Conservation (phyloP, 1,140 invertebrate species). For the Triops cancriformis region DNA sequence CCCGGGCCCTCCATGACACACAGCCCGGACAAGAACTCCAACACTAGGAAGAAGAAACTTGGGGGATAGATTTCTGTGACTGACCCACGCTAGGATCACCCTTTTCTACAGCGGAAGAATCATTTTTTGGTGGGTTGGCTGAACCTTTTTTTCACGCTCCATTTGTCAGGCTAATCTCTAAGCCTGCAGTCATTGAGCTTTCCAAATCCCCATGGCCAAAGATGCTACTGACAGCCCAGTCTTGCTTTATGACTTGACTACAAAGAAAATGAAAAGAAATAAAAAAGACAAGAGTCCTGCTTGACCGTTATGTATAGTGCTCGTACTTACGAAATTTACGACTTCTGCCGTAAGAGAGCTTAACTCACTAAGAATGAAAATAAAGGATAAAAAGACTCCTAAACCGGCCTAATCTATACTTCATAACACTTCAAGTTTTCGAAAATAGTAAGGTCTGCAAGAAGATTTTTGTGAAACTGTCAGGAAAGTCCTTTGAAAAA, state of each 20-base stretch:
- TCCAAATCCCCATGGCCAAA: neutral
- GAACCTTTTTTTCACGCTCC: neutral
- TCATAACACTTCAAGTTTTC: too few species aligned
- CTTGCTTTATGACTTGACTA: neutral
- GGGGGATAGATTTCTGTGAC: neutral
- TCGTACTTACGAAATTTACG: neutral
- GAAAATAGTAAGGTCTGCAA: too few species aligned
- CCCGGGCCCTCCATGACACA: constrained; percentile 2
- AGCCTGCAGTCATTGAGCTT: constrained; percentile 2
- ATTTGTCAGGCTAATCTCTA: constrained; percentile 10
- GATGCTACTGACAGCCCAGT: neutral
- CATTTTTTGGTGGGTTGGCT: neutral
- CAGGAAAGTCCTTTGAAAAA: too few species aligned
- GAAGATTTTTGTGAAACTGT: too few species aligned
- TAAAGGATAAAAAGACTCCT: neutral
- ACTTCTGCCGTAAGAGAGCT: neutral
- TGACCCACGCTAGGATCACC: neutral
- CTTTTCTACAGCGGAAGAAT: neutral
- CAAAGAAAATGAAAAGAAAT: neutral
- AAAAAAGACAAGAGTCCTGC: neutral
- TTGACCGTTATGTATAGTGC: neutral
- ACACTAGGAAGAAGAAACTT: neutral
- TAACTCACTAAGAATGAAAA: neutral
- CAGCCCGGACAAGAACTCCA: neutral
- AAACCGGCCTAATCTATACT: too few species aligned